Evolutionary conservation across 2,888 invertebrate species (phyloP).

Genomic region (Globia sparganii): DNA sequence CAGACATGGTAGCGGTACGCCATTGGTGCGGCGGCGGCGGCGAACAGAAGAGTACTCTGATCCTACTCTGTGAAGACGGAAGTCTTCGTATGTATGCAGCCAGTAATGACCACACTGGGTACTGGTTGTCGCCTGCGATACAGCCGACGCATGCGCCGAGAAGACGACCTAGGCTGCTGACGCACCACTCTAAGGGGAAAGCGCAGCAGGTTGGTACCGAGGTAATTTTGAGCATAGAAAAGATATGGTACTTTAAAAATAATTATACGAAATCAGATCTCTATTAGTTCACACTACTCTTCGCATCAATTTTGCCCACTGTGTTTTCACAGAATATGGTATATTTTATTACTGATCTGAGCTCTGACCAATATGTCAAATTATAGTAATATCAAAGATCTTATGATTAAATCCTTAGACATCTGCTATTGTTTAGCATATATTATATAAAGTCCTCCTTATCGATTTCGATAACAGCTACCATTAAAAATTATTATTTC

Average conservation of each 20-base stretch:
- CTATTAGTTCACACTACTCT: neutral
- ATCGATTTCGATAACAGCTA: neutral
- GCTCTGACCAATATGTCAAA: neutral
- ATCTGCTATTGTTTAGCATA: neutral
- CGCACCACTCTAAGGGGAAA: slow-evolving; percentile 82
- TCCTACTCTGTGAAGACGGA: slow-evolving; percentile 98
- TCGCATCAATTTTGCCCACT: neutral
- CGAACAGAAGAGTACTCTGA: slow-evolving; percentile 96
- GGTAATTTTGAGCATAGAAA: slow-evolving; percentile 7
- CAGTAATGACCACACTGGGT: slow-evolving; percentile 94
- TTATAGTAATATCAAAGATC: neutral
- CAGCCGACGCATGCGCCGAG: slow-evolving; percentile 86
- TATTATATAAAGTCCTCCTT: neutral
- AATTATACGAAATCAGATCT: neutral
- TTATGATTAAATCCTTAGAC: neutral
- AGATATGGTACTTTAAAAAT: neutral
- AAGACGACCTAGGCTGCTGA: slow-evolving; percentile 74
- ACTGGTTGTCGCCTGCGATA: slow-evolving; percentile 91
- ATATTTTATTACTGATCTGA: neutral
- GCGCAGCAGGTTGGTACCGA: slow-evolving; percentile 77
- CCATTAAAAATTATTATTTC: neutral
- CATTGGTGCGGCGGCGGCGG: slow-evolving; percentile 95
- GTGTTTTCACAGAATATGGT: neutral
- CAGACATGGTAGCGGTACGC: slow-evolving; percentile 98
- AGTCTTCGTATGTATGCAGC: slow-evolving; percentile 98